Conservation (phyloP, 2,113 vertebrate species). For the Eptesicus fuscus region DNA sequence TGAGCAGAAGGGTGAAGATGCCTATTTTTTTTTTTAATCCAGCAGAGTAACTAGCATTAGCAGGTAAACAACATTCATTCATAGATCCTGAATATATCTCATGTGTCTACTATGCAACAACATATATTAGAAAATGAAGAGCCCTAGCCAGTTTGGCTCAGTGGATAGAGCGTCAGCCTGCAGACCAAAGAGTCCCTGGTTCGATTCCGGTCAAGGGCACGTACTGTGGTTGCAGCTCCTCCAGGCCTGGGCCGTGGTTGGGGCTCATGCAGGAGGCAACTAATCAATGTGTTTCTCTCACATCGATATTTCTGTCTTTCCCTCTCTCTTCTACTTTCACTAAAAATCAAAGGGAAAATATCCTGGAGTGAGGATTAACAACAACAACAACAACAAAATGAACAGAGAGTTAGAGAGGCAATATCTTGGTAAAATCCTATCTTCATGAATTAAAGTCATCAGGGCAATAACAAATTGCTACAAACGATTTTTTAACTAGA, state of each 20-base stretch:
- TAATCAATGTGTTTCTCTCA: too few relatives aligned
- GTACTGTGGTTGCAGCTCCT: too few relatives aligned
- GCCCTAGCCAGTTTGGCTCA: too few relatives aligned
- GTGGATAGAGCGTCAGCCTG: too few relatives aligned
- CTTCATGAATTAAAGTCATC: neutral
- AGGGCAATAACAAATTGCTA: neutral
- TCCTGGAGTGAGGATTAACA: too few relatives aligned
- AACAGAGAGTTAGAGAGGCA: neutral
- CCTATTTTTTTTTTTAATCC: neutral
- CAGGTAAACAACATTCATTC: neutral
- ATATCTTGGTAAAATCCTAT: neutral
- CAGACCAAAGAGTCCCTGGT: too few relatives aligned
- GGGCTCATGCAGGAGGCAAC: too few relatives aligned
- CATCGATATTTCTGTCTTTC: too few relatives aligned
- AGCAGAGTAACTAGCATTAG: neutral
- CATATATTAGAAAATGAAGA: neutral
- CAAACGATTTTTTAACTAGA: neutral
- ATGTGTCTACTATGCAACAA: neutral
- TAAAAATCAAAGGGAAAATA: too few relatives aligned
- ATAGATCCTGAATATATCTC: neutral
- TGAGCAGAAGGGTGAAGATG: fast-evolving
- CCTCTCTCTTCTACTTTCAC: too few relatives aligned
- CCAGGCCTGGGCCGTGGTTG: too few relatives aligned
- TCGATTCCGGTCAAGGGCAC: too few relatives aligned
- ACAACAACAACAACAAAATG: neutral